phyloP scores from a whole-genome alignment of 1,140 invertebrate genomes.

The Archegozetes longisetosus region DNA sequence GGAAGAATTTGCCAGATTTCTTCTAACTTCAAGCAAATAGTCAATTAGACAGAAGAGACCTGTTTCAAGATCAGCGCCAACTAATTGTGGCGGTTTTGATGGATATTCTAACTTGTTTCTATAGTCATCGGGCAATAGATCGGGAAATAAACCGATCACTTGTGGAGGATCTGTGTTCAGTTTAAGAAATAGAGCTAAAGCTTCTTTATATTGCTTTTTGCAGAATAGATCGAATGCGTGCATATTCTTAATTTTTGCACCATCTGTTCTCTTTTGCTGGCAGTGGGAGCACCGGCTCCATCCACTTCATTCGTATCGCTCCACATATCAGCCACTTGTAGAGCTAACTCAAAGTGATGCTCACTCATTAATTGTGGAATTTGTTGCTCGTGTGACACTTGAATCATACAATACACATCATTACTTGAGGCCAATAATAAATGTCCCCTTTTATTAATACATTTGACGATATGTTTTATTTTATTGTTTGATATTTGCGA shows the following conservation, averaged over 20 bases:
- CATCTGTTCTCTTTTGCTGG: conserved; percentile 51
- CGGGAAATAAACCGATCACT: conserved; percentile 83
- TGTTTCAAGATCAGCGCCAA: conserved; percentile 66
- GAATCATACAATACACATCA: conserved; percentile 66
- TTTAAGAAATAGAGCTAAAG: conserved; percentile 77
- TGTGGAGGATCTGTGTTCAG: conserved; percentile 79
- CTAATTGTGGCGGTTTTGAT: conserved; percentile 43
- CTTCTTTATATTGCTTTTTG: conserved; percentile 66
- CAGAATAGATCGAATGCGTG: conserved; percentile 80
- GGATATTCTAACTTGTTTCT: conserved; percentile 38
- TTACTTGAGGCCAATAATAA: conserved; percentile 70
- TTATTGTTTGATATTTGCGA: neutral
- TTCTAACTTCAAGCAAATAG: conserved; percentile 60
- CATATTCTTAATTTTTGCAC: conserved; percentile 69
- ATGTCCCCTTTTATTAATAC: conserved; percentile 35
- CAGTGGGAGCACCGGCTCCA: neutral
- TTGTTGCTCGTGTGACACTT: conserved; percentile 60
- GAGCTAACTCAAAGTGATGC: conserved; percentile 84
- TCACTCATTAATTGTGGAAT: conserved; percentile 59
- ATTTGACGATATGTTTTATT: conserved; percentile 13
- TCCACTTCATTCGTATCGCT: neutral
- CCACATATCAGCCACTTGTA: conserved; percentile 60
- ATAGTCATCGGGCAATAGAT: conserved; percentile 53
- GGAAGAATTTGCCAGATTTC: conserved; percentile 1
- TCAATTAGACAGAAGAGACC: conserved; percentile 73